Evolutionary conservation across 2,888 invertebrate genomes (phyloP).

Genomic region (Drosophila neonasuta): DNA sequence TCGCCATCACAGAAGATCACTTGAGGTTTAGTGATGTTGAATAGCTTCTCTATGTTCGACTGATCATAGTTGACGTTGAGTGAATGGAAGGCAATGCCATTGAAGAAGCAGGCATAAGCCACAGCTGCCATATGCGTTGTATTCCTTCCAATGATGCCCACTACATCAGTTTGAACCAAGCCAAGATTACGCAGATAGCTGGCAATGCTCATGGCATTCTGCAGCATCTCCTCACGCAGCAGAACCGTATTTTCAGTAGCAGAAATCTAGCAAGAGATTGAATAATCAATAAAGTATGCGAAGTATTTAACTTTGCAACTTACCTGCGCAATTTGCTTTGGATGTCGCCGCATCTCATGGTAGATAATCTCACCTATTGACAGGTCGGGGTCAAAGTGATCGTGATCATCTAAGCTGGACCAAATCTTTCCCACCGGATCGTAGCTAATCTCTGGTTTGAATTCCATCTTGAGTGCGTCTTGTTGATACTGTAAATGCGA

Average conservation of each 20-base stretch:
- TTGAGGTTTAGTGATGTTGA: constrained; percentile 28
- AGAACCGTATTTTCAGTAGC: constrained; percentile 31
- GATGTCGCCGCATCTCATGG: constrained; percentile 37
- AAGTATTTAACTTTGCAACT: not conserved
- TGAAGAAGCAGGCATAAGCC: constrained; percentile 51
- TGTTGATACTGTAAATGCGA: not conserved
- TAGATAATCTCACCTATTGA: constrained; percentile 40
- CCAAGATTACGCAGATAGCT: constrained; percentile 36
- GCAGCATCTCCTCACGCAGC: constrained; percentile 16
- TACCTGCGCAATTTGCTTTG: constrained; percentile 38
- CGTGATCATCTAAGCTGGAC: constrained; percentile 5
- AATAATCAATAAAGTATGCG: not conserved
- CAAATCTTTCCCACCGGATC: constrained; percentile 28
- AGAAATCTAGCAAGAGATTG: constrained; percentile 21
- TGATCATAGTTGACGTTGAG: constrained; percentile 41
- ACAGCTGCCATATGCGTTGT: constrained; percentile 55
- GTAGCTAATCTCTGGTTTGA: constrained; percentile 19
- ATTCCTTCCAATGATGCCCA: constrained; percentile 61
- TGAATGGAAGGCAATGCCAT: constrained; percentile 54
- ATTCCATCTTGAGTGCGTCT: constrained; percentile 19
- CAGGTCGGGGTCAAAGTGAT: constrained; percentile 25
- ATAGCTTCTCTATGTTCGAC: constrained; percentile 21
- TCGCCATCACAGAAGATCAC: constrained; percentile 44
- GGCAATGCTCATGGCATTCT: constrained; percentile 43
- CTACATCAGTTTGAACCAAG: constrained; percentile 53